These are phyloP conservation scores for Tretioscincus oriximinensis DNA, from an alignment of 2,113 vertebrate genomes.

Conservation along the genomic window DNA sequence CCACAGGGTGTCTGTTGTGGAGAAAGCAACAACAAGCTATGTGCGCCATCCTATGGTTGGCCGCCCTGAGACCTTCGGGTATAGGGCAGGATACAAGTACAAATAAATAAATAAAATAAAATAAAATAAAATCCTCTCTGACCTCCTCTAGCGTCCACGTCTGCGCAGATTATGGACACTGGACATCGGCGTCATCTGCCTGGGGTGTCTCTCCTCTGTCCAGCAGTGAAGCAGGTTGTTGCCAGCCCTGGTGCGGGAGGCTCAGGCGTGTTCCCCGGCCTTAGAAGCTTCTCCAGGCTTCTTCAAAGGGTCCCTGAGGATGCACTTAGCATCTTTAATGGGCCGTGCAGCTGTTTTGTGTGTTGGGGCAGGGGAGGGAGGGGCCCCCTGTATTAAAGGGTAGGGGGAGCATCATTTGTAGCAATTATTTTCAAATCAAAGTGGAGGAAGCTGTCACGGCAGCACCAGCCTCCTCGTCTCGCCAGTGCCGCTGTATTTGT, in stretches of 20 bases:
- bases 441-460: conserved; percentile 50
- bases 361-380: background rate
- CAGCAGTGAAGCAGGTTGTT: background rate
- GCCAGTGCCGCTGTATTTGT: conserved; percentile 57
- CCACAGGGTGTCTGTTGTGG: too few relatives aligned
- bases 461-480: background rate
- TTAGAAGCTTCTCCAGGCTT: background rate
- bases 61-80: too few relatives aligned
- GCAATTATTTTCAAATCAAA: conserved; percentile 75
- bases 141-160: background rate
- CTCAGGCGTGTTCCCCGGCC: background rate
- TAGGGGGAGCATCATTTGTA: conserved; percentile 67
- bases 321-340: conserved; percentile 20
- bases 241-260: background rate
- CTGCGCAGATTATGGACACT: too few relatives aligned
- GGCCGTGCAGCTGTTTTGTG: conserved; percentile 24
- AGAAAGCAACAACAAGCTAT: too few relatives aligned
- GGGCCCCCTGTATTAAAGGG: conserved; percentile 12
- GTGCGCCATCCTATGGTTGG: too few relatives aligned
- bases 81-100: too few relatives aligned
- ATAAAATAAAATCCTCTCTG: too few relatives aligned
- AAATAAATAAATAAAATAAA: too few relatives aligned
- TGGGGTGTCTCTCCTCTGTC: too few relatives aligned
- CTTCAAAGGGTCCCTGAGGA: background rate
- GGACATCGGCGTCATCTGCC: background rate